These are phyloP conservation scores for Coendou prehensilis DNA, from an alignment of 2,797 vertebrate genomes.

Conservation along the genomic window DNA sequence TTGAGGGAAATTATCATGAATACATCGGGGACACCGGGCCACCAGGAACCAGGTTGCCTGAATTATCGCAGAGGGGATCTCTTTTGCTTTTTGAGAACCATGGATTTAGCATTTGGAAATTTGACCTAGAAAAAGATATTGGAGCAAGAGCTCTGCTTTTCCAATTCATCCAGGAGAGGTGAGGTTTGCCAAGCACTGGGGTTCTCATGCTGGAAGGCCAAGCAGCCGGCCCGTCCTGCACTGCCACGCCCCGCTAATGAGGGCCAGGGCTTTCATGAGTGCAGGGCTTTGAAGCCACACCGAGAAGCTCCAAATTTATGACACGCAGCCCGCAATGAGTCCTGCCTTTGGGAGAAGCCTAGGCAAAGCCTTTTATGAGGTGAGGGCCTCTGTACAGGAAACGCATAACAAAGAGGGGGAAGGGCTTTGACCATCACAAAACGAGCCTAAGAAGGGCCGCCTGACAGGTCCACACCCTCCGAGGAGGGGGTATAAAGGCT, in stretches of 20 bases:
- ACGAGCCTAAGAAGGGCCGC: constrained; percentile 14
- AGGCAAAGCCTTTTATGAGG: constrained; percentile 82
- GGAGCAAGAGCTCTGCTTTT: not conserved
- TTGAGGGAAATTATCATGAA: not conserved
- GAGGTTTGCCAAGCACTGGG: not conserved
- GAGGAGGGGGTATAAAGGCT: constrained; percentile 67
- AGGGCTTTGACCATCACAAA: constrained; percentile 68
- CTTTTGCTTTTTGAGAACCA: not conserved
- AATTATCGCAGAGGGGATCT: not conserved
- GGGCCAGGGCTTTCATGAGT: constrained; percentile 64
- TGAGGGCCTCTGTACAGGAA: constrained; percentile 77
- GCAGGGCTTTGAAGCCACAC: constrained; percentile 78
- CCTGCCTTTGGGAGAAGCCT: constrained; percentile 78
- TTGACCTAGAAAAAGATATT: not conserved
- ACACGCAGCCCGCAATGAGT: constrained; percentile 63
- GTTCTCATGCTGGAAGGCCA: not conserved
- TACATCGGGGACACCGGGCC: not conserved
- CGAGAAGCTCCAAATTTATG: constrained; percentile 73
- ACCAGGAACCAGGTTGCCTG: not conserved
- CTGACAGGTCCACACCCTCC: constrained; percentile 70
- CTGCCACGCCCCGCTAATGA: constrained; percentile 57
- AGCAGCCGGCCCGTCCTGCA: not conserved
- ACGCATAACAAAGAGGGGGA: constrained; percentile 60
- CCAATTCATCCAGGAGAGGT: not conserved
- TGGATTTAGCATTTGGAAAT: not conserved